phyloP scores from a whole-genome alignment of 2,113 vertebrate genomes.

The Oreotrochilus melanogaster region DNA sequence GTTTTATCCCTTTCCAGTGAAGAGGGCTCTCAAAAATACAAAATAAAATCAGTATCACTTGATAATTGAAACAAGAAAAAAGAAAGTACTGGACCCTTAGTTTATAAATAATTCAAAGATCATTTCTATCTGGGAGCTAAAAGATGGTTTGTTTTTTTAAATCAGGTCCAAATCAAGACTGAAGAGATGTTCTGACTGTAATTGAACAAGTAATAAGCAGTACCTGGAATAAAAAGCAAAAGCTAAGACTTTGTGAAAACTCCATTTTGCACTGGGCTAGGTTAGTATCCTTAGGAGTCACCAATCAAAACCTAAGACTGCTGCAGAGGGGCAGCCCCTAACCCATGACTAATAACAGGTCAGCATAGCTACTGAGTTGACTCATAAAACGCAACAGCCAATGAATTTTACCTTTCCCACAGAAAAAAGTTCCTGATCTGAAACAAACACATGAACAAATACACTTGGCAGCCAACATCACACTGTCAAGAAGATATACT shows the following conservation, averaged over 20 bases:
- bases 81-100: not conserved
- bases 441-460: conserved; percentile 38
- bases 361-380: not conserved
- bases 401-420: not conserved
- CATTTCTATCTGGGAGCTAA: not conserved
- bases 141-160: not conserved
- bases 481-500: conserved; percentile 5
- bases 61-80: not conserved
- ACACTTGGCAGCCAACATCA: conserved; percentile 9
- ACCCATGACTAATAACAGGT: not conserved
- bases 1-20: not conserved
- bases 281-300: not conserved
- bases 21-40: not conserved
- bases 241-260: not conserved
- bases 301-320: not conserved
- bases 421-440: conserved; percentile 37
- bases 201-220: not conserved
- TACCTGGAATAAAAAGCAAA: not conserved
- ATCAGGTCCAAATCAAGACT: not conserved
- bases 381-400: not conserved
- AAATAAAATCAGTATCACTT: not conserved
- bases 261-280: not conserved
- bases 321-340: not conserved
- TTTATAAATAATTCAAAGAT: not conserved
- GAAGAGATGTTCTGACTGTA: not conserved